These are phyloP conservation scores for Mirza zaza DNA, from an alignment of 2,113 vertebrate genomes.

Conservation along the genomic window DNA sequence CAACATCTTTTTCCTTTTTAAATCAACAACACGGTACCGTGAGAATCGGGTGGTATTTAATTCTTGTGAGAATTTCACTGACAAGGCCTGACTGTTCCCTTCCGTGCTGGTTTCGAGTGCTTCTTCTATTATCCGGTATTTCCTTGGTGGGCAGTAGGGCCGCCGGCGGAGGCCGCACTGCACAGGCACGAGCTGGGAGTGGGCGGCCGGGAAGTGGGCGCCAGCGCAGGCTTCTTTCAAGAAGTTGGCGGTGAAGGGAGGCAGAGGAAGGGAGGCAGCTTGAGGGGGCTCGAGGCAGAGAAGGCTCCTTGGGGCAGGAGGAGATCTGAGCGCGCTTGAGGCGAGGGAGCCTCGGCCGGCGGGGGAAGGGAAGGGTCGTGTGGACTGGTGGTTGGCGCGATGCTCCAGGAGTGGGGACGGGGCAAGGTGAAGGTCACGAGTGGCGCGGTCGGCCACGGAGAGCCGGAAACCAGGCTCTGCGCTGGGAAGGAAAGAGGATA, in stretches of 20 bases:
- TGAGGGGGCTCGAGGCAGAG: background rate
- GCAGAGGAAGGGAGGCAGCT: background rate
- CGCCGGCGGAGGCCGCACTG: background rate
- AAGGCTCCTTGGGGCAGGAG: background rate
- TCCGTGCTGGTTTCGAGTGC: background rate
- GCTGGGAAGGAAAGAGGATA: background rate
- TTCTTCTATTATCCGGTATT: background rate
- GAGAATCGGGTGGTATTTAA: slow-evolving; percentile 50
- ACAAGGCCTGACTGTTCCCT: background rate
- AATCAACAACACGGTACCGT: slow-evolving; percentile 32
- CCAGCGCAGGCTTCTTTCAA: background rate
- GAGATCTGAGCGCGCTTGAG: background rate
- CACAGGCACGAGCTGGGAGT: background rate
- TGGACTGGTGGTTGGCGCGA: background rate
- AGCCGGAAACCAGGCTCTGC: background rate
- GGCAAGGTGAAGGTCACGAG: background rate
- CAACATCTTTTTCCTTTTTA: background rate
- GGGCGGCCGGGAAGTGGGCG: too few species aligned
- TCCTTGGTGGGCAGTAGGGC: background rate
- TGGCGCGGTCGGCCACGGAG: background rate
- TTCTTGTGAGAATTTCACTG: slow-evolving; percentile 50
- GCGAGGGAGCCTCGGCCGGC: too few species aligned
- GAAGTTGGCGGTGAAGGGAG: background rate
- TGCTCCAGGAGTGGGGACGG: background rate
- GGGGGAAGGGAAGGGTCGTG: background rate